Base-by-base conservation (phyloP, 1,140 invertebrate species). In the Latrodectus geometricus region DNA sequence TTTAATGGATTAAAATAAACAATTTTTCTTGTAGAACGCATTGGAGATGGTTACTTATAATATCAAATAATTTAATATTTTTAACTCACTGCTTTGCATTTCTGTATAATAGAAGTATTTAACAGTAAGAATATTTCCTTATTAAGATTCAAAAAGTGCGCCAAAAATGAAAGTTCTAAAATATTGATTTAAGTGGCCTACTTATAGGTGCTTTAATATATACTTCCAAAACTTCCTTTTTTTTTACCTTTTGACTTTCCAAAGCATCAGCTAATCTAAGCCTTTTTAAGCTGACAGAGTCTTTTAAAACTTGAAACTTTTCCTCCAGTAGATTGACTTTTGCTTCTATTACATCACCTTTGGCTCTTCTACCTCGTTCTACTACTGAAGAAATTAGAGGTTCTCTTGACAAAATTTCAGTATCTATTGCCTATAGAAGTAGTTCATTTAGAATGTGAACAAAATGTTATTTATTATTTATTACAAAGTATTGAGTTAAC, bases 241-340 rank as follows among this genome's bases (percentile, higher is more conserved):
- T n/a, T n/a, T n/a, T 61, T 91, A 95, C 94, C 93, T 95, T 94
- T 91, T 97, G 95, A 35, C 95, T 95, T 89, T 97, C 96, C 9
- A 96, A 93, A 8, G 96, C 95, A 90, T 97, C 96, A 11, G 95
- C 91, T 3, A 98, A 91, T 68, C 95, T 91, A 9, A 95, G 90
- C 73, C 94, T 93, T 14, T 96, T 91, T 8, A 95, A 93, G 85
- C 94, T 94, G 0, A 95, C 94, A 14, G 94, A 89, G 89, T 96
- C 95, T 76, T 94, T 92, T 0, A 97, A 90, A 70, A 93, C 91
- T 0, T 92, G 91, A 0, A 96, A 78, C 15, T 83, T 91, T 65
- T 76, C 69, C 56, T 86, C 72, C 17, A 89, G 61, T 21, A 88
- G 65, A 50, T 88, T 92, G 9, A 93, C 93, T 88, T 94, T 92